Evolutionary conservation across 1,140 invertebrate genomes (phyloP).

Genomic region (Rhizoglyphus robini): DNA sequence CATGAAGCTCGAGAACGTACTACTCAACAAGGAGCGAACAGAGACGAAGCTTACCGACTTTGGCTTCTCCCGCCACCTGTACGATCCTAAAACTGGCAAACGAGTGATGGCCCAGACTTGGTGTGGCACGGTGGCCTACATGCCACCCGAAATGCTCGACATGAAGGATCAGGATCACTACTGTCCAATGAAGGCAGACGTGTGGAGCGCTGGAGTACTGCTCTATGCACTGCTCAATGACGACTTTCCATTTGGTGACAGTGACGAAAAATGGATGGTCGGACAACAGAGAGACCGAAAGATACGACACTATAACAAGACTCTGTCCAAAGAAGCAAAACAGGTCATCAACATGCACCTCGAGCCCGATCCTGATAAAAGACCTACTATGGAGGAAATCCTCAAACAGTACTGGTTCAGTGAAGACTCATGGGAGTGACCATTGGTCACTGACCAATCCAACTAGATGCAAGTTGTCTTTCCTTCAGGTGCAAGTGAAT

Average conservation of each 20-base stretch:
- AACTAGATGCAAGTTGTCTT: too few species aligned
- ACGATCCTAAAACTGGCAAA: not conserved
- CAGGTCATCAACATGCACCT: not conserved
- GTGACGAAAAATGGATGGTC: conserved; percentile 63
- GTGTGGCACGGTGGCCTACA: conserved; percentile 88
- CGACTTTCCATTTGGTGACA: conserved; percentile 40
- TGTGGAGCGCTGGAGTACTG: not conserved
- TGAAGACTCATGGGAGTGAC: too few species aligned
- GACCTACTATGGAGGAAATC: too few species aligned
- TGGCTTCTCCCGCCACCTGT: not conserved
- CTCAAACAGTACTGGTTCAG: too few species aligned
- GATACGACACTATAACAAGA: conserved; percentile 43
- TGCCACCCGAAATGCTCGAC: conserved; percentile 84
- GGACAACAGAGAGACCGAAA: conserved; percentile 48
- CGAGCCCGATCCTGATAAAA: too few species aligned
- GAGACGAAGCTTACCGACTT: conserved; percentile 3
- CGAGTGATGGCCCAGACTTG: conserved; percentile 86
- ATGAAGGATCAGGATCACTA: not conserved
- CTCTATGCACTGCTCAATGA: not conserved
- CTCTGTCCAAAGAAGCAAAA: conserved; percentile 38
- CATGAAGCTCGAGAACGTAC: conserved; percentile 10
- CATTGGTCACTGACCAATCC: too few species aligned
- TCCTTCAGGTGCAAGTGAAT: too few species aligned
- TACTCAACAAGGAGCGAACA: not conserved
- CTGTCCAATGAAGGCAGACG: not conserved